A percentile compares a stretch with the other conserved stretches of the same genome.
Evolutionary conservation across 2,888 invertebrate species (phyloP).

Genomic region (Geophilus truncorum): DNA sequence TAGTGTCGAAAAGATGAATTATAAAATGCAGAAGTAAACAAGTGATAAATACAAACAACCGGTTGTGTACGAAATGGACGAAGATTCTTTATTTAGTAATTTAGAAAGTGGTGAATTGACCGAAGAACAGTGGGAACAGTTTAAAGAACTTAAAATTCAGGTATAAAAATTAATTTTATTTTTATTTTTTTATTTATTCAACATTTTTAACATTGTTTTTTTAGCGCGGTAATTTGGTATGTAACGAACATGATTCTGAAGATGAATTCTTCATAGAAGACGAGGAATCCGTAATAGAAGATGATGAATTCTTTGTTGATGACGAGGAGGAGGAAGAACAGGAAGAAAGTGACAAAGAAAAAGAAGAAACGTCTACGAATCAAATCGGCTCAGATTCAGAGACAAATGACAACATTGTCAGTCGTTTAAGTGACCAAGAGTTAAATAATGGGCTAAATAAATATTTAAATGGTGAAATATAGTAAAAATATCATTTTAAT

Average conservation of each 20-base stretch:
- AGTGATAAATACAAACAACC: no score
- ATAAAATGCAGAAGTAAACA: no score
- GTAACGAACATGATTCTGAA: constrained; percentile 29
- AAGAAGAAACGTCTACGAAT: background rate
- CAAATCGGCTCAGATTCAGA: background rate
- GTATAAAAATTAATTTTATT: constrained; percentile 27
- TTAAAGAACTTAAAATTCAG: constrained; percentile 18
- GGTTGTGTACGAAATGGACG: no score
- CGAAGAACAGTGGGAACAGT: constrained; percentile 31
- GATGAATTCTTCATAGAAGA: constrained; percentile 28
- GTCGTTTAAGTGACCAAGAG: background rate
- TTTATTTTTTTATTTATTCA: background rate
- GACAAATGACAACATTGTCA: background rate
- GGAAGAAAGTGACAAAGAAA: constrained; percentile 30
- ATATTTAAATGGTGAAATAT: background rate
- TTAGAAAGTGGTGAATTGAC: constrained; percentile 25
- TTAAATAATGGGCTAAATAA: background rate
- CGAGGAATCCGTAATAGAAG: constrained; percentile 23
- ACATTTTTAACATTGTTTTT: background rate
- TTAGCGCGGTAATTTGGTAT: background rate
- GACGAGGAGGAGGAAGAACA: constrained; percentile 33
- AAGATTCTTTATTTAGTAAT: background rate
- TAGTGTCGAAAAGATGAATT: background rate
- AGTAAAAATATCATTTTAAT: background rate
- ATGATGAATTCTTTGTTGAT: no score